phyloP scores from a whole-genome alignment of 2,888 invertebrate species.

The Melanophora roralis region DNA sequence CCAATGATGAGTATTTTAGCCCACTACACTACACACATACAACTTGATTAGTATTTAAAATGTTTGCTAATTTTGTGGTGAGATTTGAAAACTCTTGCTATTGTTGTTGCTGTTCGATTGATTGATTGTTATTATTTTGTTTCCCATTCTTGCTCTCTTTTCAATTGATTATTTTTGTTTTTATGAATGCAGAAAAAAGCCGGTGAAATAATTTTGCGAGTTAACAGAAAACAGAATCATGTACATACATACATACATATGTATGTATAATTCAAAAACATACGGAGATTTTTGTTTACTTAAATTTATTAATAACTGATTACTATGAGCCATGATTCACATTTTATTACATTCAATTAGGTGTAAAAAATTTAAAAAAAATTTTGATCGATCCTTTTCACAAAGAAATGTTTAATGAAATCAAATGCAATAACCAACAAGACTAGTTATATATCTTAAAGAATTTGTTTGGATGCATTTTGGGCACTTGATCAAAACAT shows the following conservation, averaged over 20 bases:
- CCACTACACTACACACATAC: slow-evolving; percentile 12
- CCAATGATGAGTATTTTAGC: slow-evolving; percentile 6
- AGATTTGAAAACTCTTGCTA: neutral
- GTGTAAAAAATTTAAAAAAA: no score
- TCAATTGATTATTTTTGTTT: neutral
- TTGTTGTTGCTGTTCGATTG: slow-evolving; percentile 11
- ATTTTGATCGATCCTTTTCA: no score
- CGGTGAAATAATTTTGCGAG: neutral
- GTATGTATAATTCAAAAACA: neutral
- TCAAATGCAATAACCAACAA: no score
- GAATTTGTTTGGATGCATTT: no score
- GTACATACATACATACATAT: no score
- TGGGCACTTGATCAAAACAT: no score
- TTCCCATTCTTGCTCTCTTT: neutral
- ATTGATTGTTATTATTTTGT: neutral
- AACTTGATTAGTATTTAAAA: slow-evolving; percentile 14
- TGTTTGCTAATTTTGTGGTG: slow-evolving; percentile 45
- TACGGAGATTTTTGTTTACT: no score
- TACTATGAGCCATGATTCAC: no score
- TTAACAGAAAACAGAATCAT: neutral
- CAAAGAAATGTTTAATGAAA: no score
- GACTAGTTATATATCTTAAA: no score
- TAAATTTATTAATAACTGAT: no score
- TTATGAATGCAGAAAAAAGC: neutral
- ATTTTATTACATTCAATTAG: no score